phyloP scores from a whole-genome alignment of 2,113 vertebrate species.

The Hepsetus odoe region DNA sequence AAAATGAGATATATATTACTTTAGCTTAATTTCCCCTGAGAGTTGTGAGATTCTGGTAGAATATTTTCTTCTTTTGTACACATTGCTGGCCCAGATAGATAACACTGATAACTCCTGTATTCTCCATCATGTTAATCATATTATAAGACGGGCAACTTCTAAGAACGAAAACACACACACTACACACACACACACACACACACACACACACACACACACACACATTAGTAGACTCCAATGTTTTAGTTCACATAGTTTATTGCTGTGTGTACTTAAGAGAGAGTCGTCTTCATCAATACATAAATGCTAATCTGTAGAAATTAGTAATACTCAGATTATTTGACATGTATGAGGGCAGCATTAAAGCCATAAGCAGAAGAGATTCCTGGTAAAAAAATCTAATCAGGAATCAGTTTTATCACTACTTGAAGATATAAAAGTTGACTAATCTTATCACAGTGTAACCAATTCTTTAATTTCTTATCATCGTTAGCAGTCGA shows the following conservation, averaged over 20 bases:
- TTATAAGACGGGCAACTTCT: slow-evolving; percentile 33
- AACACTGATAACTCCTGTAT: neutral
- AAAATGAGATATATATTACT: too few relatives aligned
- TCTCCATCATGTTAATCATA: slow-evolving; percentile 34
- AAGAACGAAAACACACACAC: slow-evolving; percentile 7
- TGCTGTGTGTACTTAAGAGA: slow-evolving; percentile 75
- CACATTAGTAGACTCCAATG: too few relatives aligned
- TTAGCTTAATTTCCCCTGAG: too few relatives aligned
- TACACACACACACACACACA: slow-evolving; percentile 7
- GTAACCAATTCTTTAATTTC: neutral
- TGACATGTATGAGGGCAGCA: slow-evolving; percentile 74
- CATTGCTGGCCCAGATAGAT: neutral
- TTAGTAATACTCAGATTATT: slow-evolving; percentile 70
- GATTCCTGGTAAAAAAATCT: slow-evolving; percentile 41
- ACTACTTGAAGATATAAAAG: too few relatives aligned
- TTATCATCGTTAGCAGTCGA: too few relatives aligned
- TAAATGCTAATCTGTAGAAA: slow-evolving; percentile 76
- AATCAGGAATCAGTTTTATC: slow-evolving; percentile 27
- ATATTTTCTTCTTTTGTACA: too few relatives aligned
- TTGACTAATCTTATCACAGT: neutral
- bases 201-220: too few relatives aligned
- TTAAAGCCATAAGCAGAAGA: slow-evolving; percentile 65
- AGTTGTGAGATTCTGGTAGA: too few relatives aligned
- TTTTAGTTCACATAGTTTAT: slow-evolving; percentile 59
- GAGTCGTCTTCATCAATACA: slow-evolving; percentile 68